Evolutionary conservation across 37 sponge, comb jelly and placozoan species (phyloP), one percentile per base, ranked within the genome.

Genomic region (Bolinopsis microptera): DNA sequence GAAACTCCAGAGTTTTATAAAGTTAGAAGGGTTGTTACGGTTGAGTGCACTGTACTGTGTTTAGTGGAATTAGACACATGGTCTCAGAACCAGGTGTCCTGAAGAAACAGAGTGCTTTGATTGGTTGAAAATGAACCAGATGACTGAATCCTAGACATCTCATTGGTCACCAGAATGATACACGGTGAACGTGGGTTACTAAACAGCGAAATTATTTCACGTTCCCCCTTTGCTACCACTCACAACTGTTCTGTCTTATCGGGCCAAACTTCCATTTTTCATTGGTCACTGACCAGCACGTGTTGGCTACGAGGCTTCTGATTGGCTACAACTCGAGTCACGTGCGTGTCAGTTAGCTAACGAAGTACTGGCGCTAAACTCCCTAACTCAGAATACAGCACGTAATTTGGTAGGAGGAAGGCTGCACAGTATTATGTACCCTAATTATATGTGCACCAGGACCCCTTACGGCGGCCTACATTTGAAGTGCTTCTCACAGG

Each of bases 301-400:
- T 70, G 74, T 2, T n/a, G 74, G 25, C 3, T 2, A 28, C 3
- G 3, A 22, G 74, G 28, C 28, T 5, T 3, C 28, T 22, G 16
- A 70, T 70, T 70, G 74, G 74, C 30, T 22, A 26, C 25, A 70
- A 70, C 21, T 3, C 1, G 25, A 70, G 68, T 26, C 74, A 26
- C 74, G 74, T 70, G 74, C 2, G 28, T 70, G 74, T 70, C 74
- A 70, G 74, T 70, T 70, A 70, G 74, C 21, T 70, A 70, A 70
- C 74, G 74, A 70, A 70, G 74, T 70, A 70, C 74, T 70, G 28
- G 28, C 30, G 74, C 74, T 70, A 70, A 70, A 70, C 21, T 22
- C 74, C 74, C 74, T 70, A 70, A 70, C 74, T 70, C 30, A 70
- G 21, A 70, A 70, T 70, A 70, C 74, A n/a, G 74, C 24, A 70